Evolutionary conservation across 2,113 vertebrate species (phyloP), one percentile per base, ranked within the genome.

Genomic region (Onychostruthus taczanowskii): DNA sequence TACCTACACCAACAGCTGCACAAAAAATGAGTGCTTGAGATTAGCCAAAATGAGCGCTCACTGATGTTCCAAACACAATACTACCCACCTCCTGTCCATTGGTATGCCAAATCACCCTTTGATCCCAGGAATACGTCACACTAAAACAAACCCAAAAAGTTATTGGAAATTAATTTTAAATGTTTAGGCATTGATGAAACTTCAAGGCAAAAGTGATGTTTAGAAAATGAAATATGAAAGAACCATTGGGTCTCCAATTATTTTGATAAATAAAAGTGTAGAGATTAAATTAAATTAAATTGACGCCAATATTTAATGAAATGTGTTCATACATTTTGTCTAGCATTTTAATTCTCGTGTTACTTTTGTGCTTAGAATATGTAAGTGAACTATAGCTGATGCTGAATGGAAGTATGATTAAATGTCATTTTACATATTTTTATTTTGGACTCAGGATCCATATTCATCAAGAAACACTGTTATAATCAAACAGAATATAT

Each of bases 191-290:
- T 16, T 67, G 26, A 50, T 28, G 35, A 90, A 87, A 21, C 16
- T 56, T 79, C 12, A 70, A 89, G 33, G 61, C 7, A 67, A 61
- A 90, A 75, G 4, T n/a, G 12, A 33, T 1, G 0, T 53, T 84
- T 58, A 66, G n/a, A 75, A 89, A 93, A 93, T 7, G 1, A 7
- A 73, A 11, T 11, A 1, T 0, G 1, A 53, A 77, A 72, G 78
- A 56, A 26, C 0, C 1, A 3, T 28, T 24, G 2, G 2, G 7
- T 49, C 5, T 43, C 49, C 5, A 4, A 11, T 46, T 79, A 52
- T 69, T 86, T 77, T 59, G 4, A 6, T 53, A 75, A 89, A 74
- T 35, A 58, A 64, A 86, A 19, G 2, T 53, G 8, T 16, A 77
- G n/a, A n/a, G n/a, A n/a, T n/a, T n/a, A n/a, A n/a, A n/a, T n/a